phyloP scores from a whole-genome alignment of 2,888 invertebrate genomes.

The Graphium colonna region DNA sequence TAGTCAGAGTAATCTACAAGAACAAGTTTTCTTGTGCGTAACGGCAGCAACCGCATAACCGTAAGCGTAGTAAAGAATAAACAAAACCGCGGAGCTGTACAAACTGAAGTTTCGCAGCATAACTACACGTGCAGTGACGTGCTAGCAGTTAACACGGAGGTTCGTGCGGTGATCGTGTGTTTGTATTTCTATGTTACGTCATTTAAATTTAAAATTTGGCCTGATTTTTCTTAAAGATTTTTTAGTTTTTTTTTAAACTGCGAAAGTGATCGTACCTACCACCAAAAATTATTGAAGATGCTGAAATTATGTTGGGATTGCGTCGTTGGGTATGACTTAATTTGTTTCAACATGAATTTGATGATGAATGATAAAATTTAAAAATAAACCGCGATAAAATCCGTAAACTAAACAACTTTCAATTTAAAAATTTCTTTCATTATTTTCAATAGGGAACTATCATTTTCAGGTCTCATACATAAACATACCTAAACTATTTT shows the following conservation, averaged over 20 bases:
- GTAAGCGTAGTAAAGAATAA: constrained; percentile 15
- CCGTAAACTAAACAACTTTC: too few relatives aligned
- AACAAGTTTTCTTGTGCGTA: constrained; percentile 17
- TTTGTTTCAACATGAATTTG: constrained; percentile 1
- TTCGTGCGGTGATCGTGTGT: constrained; percentile 51
- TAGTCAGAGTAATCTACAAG: not conserved
- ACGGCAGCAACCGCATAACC: constrained; percentile 6
- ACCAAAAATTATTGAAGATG: constrained; percentile 47
- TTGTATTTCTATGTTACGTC: constrained; percentile 73
- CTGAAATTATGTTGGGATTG: constrained; percentile 71
- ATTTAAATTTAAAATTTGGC: constrained; percentile 38
- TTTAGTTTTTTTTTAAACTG: not conserved
- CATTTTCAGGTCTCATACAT: not conserved
- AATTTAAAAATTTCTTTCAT: too few relatives aligned
- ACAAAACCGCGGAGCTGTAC: constrained; percentile 17
- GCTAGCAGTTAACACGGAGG: constrained; percentile 43
- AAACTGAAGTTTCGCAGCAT: constrained; percentile 44
- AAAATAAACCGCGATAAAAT: too few relatives aligned
- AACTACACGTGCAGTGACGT: constrained; percentile 43
- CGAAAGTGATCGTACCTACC: constrained; percentile 17
- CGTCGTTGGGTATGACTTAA: constrained; percentile 56
- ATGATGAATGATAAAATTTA: too few relatives aligned
- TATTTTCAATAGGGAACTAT: too few relatives aligned
- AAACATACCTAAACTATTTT: not conserved
- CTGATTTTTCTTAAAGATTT: constrained; percentile 24